Evolutionary conservation across 1,140 invertebrate genomes (phyloP).

Genomic region (Meloidogyne hapla): DNA sequence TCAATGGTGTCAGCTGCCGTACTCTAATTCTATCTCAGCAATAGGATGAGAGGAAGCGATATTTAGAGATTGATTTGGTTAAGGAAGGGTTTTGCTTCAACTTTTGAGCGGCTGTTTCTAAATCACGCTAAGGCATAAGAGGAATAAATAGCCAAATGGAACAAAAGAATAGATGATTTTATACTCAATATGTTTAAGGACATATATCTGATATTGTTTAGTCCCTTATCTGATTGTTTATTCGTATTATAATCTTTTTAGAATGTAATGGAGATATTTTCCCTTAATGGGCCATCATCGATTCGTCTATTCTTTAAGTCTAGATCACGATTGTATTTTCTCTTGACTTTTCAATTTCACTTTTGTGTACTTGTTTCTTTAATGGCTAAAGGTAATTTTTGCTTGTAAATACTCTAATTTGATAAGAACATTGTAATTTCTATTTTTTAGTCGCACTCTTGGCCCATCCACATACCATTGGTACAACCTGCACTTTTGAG

Average conservation of each 20-base stretch:
- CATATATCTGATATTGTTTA: too few relatives aligned
- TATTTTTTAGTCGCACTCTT: background rate
- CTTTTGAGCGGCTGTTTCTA: background rate
- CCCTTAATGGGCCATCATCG: background rate
- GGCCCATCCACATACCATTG: background rate
- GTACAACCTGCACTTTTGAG: background rate
- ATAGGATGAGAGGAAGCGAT: too few relatives aligned
- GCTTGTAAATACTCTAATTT: too few relatives aligned
- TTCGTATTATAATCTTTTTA: background rate
- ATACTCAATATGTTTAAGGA: too few relatives aligned
- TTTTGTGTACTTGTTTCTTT: background rate
- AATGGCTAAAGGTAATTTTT: background rate
- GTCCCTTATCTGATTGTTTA: background rate
- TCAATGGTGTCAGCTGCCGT: background rate
- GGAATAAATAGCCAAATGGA: background rate
- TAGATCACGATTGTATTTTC: background rate
- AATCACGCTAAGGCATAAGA: background rate
- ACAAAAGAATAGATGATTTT: background rate
- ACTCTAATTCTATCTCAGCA: background rate
- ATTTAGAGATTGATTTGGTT: background rate
- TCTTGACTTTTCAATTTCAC: background rate
- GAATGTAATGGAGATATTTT: background rate
- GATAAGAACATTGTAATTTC: too few relatives aligned
- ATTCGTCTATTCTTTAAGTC: background rate
- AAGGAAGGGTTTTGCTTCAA: background rate